These are phyloP conservation scores for Plutomurus gul DNA, from an alignment of 1,140 invertebrate genomes.

Conservation along the genomic window DNA sequence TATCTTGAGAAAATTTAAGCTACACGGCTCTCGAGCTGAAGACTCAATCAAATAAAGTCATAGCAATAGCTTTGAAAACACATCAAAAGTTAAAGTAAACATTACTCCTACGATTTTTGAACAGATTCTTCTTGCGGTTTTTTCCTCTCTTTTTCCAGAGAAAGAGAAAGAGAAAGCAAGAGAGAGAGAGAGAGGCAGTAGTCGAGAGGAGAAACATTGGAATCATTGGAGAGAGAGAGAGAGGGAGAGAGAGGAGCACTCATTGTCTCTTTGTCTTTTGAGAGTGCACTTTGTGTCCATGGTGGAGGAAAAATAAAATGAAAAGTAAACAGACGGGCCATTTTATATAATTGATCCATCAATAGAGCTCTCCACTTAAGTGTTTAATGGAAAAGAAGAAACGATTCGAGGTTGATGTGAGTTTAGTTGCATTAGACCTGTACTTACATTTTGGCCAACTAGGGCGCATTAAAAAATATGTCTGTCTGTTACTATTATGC, in stretches of 20 bases:
- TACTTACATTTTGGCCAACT: neutral
- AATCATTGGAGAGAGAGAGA: no score
- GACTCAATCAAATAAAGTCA: conserved; percentile 3
- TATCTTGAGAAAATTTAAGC: neutral
- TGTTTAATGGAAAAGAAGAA: neutral
- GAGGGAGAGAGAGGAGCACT: neutral
- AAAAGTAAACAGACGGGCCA: neutral
- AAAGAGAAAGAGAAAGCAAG: no score
- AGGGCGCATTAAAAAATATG: no score
- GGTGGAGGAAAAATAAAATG: neutral
- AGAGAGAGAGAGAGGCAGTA: no score
- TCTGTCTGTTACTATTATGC: neutral
- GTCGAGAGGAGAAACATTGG: no score
- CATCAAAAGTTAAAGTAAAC: neutral
- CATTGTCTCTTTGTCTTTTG: neutral
- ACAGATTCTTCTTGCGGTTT: neutral
- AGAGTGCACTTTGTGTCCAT: neutral
- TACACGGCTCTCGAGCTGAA: neutral
- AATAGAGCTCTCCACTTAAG: neutral
- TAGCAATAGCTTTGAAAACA: neutral
- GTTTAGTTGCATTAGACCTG: neutral
- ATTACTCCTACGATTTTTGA: neutral
- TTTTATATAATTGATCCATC: neutral
- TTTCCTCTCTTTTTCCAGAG: no score
- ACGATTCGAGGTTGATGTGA: neutral